A percentile compares a stretch with the other conserved stretches of the same genome.
Conservation (phyloP, 2,113 vertebrate species). For the Pantherophis guttatus region DNA sequence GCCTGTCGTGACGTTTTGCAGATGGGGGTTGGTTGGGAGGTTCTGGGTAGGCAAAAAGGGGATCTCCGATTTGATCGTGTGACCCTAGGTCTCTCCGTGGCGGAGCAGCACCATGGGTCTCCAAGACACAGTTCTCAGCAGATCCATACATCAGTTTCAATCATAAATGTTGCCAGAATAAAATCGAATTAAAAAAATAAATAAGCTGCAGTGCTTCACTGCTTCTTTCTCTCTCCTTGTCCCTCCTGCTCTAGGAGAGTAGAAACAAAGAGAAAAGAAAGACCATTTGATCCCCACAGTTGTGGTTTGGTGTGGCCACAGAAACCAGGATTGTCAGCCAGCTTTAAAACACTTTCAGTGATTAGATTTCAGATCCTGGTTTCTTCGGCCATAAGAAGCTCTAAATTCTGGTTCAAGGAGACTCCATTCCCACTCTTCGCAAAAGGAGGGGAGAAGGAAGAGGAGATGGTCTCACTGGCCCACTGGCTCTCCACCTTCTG, state of each 20-base stretch:
- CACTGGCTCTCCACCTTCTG: background rate
- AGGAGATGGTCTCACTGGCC: background rate
- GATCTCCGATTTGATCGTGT: background rate
- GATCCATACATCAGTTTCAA: background rate
- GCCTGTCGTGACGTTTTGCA: constrained; percentile 36
- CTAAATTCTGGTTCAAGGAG: background rate
- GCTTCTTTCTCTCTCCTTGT: background rate
- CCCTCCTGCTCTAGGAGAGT: background rate
- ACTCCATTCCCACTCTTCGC: background rate
- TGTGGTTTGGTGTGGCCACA: background rate
- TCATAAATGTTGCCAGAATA: background rate
- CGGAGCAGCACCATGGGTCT: background rate
- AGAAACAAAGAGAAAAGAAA: background rate
- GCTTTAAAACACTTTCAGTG: background rate
- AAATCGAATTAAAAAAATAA: background rate
- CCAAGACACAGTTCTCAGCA: background rate
- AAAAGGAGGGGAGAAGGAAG: background rate
- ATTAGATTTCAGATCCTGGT: background rate
- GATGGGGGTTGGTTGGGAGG: background rate
- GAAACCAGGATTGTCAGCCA: background rate
- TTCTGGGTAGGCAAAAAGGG: background rate
- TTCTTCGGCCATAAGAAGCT: background rate
- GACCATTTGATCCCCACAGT: background rate
- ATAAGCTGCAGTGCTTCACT: background rate
- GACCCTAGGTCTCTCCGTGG: background rate